Evolutionary conservation across 2,797 vertebrate species (phyloP), one percentile per base, ranked within the genome.

Genomic region (Cryptoprocta ferox): DNA sequence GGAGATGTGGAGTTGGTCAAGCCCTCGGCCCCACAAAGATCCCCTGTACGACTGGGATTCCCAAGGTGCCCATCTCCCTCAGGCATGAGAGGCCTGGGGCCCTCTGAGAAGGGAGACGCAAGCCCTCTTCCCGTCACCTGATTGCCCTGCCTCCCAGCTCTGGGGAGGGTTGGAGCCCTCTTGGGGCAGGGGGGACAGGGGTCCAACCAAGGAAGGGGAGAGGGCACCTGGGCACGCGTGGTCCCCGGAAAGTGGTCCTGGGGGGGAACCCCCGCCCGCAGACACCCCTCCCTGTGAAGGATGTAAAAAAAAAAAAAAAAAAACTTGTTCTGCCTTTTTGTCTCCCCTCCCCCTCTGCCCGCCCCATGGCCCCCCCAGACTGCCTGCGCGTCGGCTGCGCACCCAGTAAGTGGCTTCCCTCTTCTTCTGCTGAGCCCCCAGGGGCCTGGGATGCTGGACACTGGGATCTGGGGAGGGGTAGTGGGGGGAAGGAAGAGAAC

Each of bases 321-420:
- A 95, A 89, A 87, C 93, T 96, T 97, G 96, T 98, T 98, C 92
- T 99, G 98, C 99, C 98, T 98, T 98, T 98, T 98, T 98, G 98
- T 98, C 97, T 98, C 96, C 97, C 97, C 98, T 99, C 98, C 99
- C 99, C 99, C 99, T 99, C 98, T 99, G 99, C 99, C 99, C 99
- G 99, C 99, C 99, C 99, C 99, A 99, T 73, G 95, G 89, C 97
- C 98, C 98, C 98, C 99, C 99, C 99, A 99, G 99, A 99, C 99
- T 99, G 99, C 99, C 99, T 99, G 99, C 99, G 99, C 99, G 99
- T 99, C 99, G 99, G 99, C 99, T 99, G 99, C 99, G 99, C 99
- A 99, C 99, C 99, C 99, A 99, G 99, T 99, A 99, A 99, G 99
- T 99, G 97, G 96, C 83, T 97, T 95, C 97, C 89, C 96, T 98